Evolutionary conservation across 1,140 invertebrate species (phyloP), one percentile per base, ranked within the genome.

Genomic region (Drosophila sp.): DNA sequence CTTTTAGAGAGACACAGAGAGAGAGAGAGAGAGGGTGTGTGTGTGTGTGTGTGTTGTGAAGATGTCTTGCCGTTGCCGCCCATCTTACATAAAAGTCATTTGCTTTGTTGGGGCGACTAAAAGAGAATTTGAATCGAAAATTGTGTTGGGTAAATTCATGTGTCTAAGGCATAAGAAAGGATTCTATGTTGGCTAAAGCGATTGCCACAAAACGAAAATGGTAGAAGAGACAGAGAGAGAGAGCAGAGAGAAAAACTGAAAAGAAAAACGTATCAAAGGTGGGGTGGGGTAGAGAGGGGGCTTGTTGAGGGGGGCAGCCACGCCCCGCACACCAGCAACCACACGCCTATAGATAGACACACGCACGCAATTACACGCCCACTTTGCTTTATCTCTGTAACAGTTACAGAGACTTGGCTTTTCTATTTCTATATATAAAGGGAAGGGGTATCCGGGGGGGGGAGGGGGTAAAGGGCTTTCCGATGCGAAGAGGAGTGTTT

Each of bases 321-420:
- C 17, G 23, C 66, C 47, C 55, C 55, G 64, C 73, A 55, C 38
- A 40, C 64, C 23, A 33, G 38, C 40, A 63, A 8, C 10, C 29
- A 55, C 32, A 61, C 29, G 57, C 61, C 8, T 54, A 61, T 56
- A 70, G 25, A 65, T 23, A 38, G 23, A 27, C 67, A 77, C 71
- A 79, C 75, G 67, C 50, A 78, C 60, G 62, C 76, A 78, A 79
- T 79, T 79, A 79, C 75, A 79, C 76, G 76, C 76, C 76, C 76
- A 79, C 76, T 79, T 79, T 79, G 70, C 70, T 79, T 78, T 78
- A 77, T 77, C 75, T 77, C 70, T 76, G 74, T 64, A 76, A 76
- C 74, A 76, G 74, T 76, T 76, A 76, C 72, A 76, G 60, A 75
- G 44, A 75, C 74, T 77, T 77, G 75, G 67, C 74, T 78, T 77